These are phyloP conservation scores for Fragum fragum DNA, from an alignment of 2,888 invertebrate species.

Conservation along the genomic window DNA sequence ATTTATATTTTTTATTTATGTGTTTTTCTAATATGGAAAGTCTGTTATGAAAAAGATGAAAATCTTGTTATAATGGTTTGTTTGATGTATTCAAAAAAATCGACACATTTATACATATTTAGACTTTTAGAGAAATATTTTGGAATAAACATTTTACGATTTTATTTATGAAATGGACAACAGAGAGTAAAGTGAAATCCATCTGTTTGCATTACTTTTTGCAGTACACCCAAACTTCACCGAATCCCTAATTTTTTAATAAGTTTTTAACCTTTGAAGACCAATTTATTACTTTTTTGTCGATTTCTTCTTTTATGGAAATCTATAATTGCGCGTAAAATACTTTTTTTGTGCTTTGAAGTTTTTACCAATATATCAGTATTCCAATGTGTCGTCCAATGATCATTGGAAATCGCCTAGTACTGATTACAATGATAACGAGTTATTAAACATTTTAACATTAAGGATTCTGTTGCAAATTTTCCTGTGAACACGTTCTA, in stretches of 20 bases:
- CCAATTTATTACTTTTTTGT: background rate
- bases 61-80: too few relatives aligned
- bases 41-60: too few relatives aligned
- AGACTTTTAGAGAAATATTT: too few relatives aligned
- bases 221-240: conserved; percentile 32
- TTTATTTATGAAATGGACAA: too few relatives aligned
- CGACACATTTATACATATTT: too few relatives aligned
- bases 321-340: conserved; percentile 5
- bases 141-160: too few relatives aligned
- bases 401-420: too few relatives aligned
- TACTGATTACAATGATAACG: background rate
- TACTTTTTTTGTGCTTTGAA: background rate
- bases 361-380: conserved; percentile 21
- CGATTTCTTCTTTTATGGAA: background rate
- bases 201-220: background rate
- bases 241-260: background rate
- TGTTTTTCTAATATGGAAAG: too few relatives aligned
- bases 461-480: conserved; percentile 30
- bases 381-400: too few relatives aligned
- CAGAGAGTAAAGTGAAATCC: too few relatives aligned
- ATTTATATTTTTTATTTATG: too few relatives aligned
- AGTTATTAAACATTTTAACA: conserved; percentile 1
- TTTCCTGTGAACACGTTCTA: conserved; percentile 38
- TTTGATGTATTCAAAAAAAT: too few relatives aligned
- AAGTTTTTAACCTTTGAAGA: background rate